Conservation (phyloP, 2,113 vertebrate genomes). For the Todiramphus saurophagus region DNA sequence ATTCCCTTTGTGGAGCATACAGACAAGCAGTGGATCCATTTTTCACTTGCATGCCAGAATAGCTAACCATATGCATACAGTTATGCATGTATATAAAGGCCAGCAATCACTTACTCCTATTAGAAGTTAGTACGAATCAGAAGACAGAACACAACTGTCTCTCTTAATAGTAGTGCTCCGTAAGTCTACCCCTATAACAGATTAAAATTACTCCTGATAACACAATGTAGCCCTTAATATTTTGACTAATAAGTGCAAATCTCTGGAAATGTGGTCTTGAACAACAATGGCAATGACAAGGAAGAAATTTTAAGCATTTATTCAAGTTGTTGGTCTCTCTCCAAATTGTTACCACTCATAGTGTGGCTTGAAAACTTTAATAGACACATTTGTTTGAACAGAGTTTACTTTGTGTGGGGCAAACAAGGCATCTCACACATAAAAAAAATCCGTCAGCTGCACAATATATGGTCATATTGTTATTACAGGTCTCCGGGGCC, state of each 20-base stretch:
- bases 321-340: neutral
- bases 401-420: conserved; percentile 16
- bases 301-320: conserved; percentile 22
- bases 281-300: conserved; percentile 12
- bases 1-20: conserved; percentile 20
- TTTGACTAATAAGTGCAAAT: neutral
- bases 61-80: conserved; percentile 15
- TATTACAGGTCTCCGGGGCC: neutral
- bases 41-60: neutral
- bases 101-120: neutral
- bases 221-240: neutral
- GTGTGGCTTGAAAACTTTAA: neutral
- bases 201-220: neutral
- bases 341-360: neutral
- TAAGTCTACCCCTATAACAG: neutral
- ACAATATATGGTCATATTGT: neutral
- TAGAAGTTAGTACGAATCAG: neutral
- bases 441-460: neutral
- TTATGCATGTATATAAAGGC: neutral
- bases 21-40: conserved; percentile 4
- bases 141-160: neutral
- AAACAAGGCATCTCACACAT: conserved; percentile 9
- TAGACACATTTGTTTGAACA: neutral
- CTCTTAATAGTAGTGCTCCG: neutral
- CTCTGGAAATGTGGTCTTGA: neutral